A percentile compares a stretch with the other conserved stretches of the same genome.
Evolutionary conservation across 2,797 vertebrate genomes (phyloP).

Genomic region (Alauda arvensis): DNA sequence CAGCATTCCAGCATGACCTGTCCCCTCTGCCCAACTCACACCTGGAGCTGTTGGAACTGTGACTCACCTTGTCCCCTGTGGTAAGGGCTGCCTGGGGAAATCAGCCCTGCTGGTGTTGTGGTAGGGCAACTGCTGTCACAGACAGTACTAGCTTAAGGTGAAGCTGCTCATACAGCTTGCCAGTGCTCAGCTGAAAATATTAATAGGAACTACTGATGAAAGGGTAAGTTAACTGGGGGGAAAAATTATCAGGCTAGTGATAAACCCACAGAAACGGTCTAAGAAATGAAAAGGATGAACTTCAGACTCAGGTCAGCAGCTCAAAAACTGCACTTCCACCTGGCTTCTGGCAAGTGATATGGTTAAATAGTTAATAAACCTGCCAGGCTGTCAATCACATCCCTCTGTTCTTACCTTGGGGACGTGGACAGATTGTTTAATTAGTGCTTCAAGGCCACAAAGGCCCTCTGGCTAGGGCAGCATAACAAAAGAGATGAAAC

Average conservation of each 20-base stretch:
- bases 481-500: not conserved
- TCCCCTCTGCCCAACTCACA: not conserved
- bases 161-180: not conserved
- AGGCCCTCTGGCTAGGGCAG: slow-evolving; percentile 20
- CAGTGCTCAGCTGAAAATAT: not conserved
- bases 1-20: not conserved
- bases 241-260: not conserved
- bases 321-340: not conserved
- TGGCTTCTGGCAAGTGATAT: not conserved
- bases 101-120: not conserved
- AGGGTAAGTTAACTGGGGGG: not conserved
- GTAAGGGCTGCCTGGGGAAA: not conserved
- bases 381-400: not conserved
- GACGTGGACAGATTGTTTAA: slow-evolving; percentile 18
- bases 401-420: not conserved
- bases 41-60: not conserved
- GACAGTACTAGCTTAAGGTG: not conserved
- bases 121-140: not conserved
- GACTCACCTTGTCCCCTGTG: not conserved
- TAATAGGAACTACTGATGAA: not conserved
- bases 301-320: not conserved
- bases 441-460: slow-evolving; percentile 18
- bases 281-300: not conserved
- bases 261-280: not conserved
- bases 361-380: not conserved